Evolutionary conservation across 2,113 vertebrate genomes (phyloP), one percentile per base, ranked within the genome.

Genomic region (Onychorhynchus coronatus): DNA sequence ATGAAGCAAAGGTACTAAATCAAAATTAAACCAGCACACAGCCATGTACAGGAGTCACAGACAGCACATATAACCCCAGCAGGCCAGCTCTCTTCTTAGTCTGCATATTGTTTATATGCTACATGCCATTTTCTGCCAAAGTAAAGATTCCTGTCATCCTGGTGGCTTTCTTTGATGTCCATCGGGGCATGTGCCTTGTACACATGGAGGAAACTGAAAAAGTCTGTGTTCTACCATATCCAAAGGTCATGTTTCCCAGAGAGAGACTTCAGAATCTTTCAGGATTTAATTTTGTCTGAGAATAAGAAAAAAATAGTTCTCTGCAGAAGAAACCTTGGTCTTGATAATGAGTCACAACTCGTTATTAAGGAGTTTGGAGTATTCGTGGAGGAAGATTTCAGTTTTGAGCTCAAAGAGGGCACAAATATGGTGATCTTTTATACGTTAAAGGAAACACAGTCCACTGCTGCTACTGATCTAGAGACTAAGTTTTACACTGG

Each of bases 161-260:
- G 61, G 75, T 96, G 85, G 68, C 81, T 95, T 85, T 47, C 63
- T 87, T 83, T 91, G 86, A 88, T 90, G 88, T 72, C 66, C 79
- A 46, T 80, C 0, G 0, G 27, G 72, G 39, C 62, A 96, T 74
- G 68, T 79, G 53, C 12, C 66, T 74, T 75, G 39, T 67, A 47
- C 37, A 28, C 70, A 31, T 56, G 84, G 58, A 88, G 65, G 56
- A 87, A 94, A 81, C 77, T 91, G 71, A 53, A 46, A 76, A 92
- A 82, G 55, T 70, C 71, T 85, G 14, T 87, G 52, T 84, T 95
- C 46, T 86, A 33, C 71, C 28, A 5, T 76, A 37, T 56, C 39
- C 76, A 66, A 76, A 82, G 72, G 66, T 87, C 4, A 0, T 17
- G 28, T 52, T 94, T 95, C 77, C n/a, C 47, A 42, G 27, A 82